phyloP scores from a whole-genome alignment of 2,888 invertebrate species.

The Oscheius sp. region DNA sequence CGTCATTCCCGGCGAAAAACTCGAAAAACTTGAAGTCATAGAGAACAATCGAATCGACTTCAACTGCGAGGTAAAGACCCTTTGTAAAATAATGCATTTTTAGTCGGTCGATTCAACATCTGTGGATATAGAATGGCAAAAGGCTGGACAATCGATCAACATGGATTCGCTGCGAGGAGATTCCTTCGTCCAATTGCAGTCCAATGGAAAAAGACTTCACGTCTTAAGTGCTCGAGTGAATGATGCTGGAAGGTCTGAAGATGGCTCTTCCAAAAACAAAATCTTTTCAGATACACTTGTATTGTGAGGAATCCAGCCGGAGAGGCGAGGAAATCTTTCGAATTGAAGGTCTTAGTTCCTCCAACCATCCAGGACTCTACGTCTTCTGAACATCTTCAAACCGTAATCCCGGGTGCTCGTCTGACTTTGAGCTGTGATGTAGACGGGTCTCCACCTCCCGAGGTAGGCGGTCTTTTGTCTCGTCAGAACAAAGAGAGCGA shows the following conservation, averaged over 20 bases:
- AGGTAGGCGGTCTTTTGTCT: conserved; percentile 35
- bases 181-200: conserved; percentile 36
- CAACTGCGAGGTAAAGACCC: conserved; percentile 54
- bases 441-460: conserved; percentile 72
- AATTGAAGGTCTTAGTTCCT: conserved; percentile 60
- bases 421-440: conserved; percentile 71
- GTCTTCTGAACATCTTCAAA: conserved; percentile 55
- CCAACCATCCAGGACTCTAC: conserved; percentile 60
- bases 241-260: conserved; percentile 53
- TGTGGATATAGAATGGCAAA: conserved; percentile 65
- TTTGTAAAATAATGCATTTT: too few species aligned
- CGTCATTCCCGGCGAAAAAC: conserved; percentile 45
- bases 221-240: conserved; percentile 50
- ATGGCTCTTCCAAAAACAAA: conserved; percentile 10
- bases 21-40: conserved; percentile 50
- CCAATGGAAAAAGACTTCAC: conserved; percentile 22
- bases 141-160: conserved; percentile 55
- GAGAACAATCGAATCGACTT: conserved; percentile 44
- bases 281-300: conserved; percentile 47
- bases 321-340: conserved; percentile 61
- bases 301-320: conserved; percentile 64
- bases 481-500: too few species aligned
- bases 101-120: conserved; percentile 27
- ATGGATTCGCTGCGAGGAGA: conserved; percentile 49
- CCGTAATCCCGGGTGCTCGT: conserved; percentile 41